Conservation (phyloP, 2,888 invertebrate species). For the Caenorhabditis sp. region DNA sequence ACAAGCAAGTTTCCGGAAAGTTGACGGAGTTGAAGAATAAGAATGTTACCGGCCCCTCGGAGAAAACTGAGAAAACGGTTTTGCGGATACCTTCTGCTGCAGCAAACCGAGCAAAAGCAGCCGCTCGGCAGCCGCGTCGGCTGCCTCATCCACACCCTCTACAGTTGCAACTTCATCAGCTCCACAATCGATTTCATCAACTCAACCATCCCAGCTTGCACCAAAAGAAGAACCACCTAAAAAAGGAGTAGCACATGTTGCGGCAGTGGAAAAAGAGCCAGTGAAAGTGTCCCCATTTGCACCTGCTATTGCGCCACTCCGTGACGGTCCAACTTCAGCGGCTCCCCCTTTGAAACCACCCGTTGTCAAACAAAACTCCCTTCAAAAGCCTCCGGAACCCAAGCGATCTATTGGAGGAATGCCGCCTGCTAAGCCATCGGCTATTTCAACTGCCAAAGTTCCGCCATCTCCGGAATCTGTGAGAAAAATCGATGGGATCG, state of each 20-base stretch:
- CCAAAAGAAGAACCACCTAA: not conserved
- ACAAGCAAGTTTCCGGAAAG: constrained; percentile 70
- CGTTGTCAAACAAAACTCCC: constrained; percentile 38
- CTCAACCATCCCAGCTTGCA: not conserved
- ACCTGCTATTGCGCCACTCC: constrained; percentile 33
- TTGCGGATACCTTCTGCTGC: constrained; percentile 59
- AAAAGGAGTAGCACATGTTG: constrained; percentile 1
- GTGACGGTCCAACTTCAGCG: constrained; percentile 11
- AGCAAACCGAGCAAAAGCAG: constrained; percentile 33
- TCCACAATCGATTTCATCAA: not conserved
- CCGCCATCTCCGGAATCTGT: constrained; percentile 57
- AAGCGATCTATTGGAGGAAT: constrained; percentile 34
- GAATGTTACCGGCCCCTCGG: constrained; percentile 28
- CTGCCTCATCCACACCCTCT: not conserved
- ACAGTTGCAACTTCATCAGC: not conserved
- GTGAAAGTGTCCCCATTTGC: constrained; percentile 47
- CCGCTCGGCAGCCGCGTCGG: constrained; percentile 11
- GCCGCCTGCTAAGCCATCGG: constrained; percentile 3
- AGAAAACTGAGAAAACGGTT: constrained; percentile 32
- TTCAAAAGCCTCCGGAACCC: constrained; percentile 52
- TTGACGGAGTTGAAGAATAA: constrained; percentile 68
- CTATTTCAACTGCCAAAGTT: constrained; percentile 11
- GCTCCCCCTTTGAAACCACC: constrained; percentile 46
- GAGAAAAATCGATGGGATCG: constrained; percentile 68
- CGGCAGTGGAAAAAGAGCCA: not conserved